Conservation (phyloP, 2,113 vertebrate genomes). For the Lathamus discolor region DNA sequence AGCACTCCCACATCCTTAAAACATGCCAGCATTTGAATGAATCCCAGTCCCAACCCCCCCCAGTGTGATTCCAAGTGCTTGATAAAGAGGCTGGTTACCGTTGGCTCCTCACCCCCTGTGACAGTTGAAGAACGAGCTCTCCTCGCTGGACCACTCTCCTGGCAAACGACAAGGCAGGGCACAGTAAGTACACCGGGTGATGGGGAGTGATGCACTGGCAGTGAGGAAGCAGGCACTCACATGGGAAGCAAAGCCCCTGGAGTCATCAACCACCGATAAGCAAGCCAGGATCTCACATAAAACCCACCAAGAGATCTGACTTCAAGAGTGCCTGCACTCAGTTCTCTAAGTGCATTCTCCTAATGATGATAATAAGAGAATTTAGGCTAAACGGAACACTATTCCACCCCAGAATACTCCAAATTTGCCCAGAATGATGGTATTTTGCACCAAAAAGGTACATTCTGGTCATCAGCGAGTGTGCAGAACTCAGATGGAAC, state of each 20-base stretch:
- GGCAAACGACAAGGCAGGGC: slow-evolving; percentile 68
- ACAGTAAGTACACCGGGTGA: not conserved
- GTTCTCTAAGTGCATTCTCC: not conserved
- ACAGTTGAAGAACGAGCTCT: slow-evolving; percentile 95
- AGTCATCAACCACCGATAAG: not conserved
- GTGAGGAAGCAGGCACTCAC: not conserved
- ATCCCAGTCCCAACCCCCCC: not conserved
- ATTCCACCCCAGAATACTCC: too few species aligned
- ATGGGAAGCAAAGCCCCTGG: not conserved
- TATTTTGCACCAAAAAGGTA: not conserved
- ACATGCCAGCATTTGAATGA: not conserved
- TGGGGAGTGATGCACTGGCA: not conserved
- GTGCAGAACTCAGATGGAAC: not conserved
- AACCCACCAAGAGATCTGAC: not conserved
- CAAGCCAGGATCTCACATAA: not conserved
- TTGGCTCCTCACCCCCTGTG: slow-evolving; percentile 92
- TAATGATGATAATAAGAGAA: not conserved
- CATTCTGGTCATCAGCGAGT: too few species aligned
- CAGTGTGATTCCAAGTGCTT: not conserved
- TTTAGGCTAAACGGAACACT: not conserved
- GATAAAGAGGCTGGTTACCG: slow-evolving; percentile 86
- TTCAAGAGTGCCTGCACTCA: not conserved
- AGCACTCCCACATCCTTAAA: not conserved
- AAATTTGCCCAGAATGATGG: not conserved
- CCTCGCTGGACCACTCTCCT: slow-evolving; percentile 88